Base-by-base conservation (phyloP, 1,140 invertebrate species). In the Phortica variegata region DNA sequence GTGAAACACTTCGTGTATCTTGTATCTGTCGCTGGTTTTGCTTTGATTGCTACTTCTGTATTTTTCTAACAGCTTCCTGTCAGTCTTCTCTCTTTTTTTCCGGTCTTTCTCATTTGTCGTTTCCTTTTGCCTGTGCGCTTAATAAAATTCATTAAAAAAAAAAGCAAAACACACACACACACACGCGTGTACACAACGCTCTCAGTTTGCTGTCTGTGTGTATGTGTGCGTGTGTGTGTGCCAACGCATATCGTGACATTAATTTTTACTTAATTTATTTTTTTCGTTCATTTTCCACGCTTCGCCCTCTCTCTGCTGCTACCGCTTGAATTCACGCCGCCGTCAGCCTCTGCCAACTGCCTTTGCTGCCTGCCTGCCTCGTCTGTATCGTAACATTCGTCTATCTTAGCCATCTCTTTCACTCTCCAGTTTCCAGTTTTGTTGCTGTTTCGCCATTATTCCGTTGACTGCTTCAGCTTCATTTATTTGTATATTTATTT, bases 221-320 rank as follows among this genome's bases (percentile, higher is more conserved):
- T 32, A 38, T 13, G 36, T 39, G 47, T 38, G 21, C 36, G 38
- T 52, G 26, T 51, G 48, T 10, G 41, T 56, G 32, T 58, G 23
- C 23, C 23, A 52, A 51, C 47, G 51, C 44, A 40, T 44, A 52
- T 55, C 49, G 58, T 56, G 65, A 58, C 65, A 68, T 68, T 68
- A 69, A 68, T 68, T 69, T 68, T 60, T 68, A 68, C 57, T 69
- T 68, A 68, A 69, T 68, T 68, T 69, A 69, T 69, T 68, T 68
- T 69, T 69, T n/a, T 20, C 12, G 34, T 49, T 56, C 49, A 12
- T 41, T 36, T n/a, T 45, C 34, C 8, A 20, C 39, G 26, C 13
- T 12, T 19, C 13, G 16, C 7, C 17, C 44, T 10, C 20, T 49
- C 34, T 29, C 34, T 46, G 8, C 18, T 12, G n/a, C 19, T 16